These are phyloP conservation scores for Staurois parvus DNA, from an alignment of 2,797 vertebrate genomes.

Conservation along the genomic window DNA sequence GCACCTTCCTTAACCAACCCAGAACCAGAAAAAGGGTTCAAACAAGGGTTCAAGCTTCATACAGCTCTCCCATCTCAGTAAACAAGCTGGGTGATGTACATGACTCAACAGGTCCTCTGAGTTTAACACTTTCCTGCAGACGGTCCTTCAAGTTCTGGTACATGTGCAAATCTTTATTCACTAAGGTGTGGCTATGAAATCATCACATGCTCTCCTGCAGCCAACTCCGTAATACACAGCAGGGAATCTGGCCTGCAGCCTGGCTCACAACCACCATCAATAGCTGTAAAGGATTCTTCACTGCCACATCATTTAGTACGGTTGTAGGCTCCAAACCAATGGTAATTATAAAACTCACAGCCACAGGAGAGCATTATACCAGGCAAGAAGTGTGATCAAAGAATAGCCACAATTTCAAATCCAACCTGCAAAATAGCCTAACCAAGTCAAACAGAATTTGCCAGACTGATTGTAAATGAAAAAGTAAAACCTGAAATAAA, in stretches of 20 bases:
- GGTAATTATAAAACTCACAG: background rate
- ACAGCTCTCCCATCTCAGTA: too few species aligned
- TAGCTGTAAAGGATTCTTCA: background rate
- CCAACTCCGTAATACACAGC: background rate
- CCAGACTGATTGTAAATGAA: slow-evolving; percentile 16
- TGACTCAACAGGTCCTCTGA: too few species aligned
- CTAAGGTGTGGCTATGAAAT: background rate
- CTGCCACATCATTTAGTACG: background rate
- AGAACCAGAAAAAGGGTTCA: background rate
- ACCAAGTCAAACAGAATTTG: background rate
- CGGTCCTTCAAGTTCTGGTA: too few species aligned
- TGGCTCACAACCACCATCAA: background rate
- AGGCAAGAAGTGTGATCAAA: background rate
- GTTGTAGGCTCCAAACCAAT: background rate
- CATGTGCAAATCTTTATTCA: background rate
- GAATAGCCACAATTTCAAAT: background rate
- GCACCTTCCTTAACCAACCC: background rate
- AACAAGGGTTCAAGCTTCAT: too few species aligned
- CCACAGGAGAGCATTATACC: background rate
- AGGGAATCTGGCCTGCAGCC: background rate
- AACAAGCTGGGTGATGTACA: too few species aligned
- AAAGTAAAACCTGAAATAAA: background rate
- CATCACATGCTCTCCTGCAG: background rate
- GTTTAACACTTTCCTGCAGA: too few species aligned
- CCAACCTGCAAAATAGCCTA: background rate